These are phyloP conservation scores for Hydrocynus forskahlii DNA, from an alignment of 2,797 vertebrate genomes.

Conservation along the genomic window DNA sequence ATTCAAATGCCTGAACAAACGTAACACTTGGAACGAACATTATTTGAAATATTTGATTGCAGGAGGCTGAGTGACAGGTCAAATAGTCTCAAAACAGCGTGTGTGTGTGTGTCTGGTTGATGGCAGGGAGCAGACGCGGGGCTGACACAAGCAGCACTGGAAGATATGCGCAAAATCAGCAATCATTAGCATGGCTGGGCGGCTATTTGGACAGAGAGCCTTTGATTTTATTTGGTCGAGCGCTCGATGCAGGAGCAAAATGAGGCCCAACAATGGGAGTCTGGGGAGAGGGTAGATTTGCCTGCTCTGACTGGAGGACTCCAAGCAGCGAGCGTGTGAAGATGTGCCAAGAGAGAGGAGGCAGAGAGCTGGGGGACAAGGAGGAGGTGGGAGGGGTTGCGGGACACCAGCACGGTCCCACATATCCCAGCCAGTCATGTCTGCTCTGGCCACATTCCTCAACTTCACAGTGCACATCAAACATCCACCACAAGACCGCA, in stretches of 20 bases:
- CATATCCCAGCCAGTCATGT: conserved; percentile 65
- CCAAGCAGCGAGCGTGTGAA: conserved; percentile 73
- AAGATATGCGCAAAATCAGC: conserved; percentile 54
- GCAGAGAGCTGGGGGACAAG: conserved; percentile 30
- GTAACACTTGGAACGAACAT: neutral
- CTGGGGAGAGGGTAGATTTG: conserved; percentile 63
- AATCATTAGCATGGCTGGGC: conserved; percentile 38
- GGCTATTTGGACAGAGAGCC: conserved; percentile 51
- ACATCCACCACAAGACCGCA: conserved; percentile 53
- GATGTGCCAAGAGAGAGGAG: conserved; percentile 71
- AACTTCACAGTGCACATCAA: conserved; percentile 54
- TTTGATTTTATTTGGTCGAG: conserved; percentile 49
- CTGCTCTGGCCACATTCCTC: conserved; percentile 71
- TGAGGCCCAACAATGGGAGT: conserved; percentile 70
- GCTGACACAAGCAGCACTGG: conserved; percentile 32
- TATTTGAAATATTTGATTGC: conserved; percentile 19
- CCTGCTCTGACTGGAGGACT: conserved; percentile 66
- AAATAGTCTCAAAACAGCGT: too few relatives aligned
- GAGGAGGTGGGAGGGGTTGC: conserved; percentile 39
- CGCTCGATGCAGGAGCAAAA: conserved; percentile 46
- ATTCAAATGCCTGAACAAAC: neutral
- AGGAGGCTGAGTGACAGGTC: neutral
- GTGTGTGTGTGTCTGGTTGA: neutral
- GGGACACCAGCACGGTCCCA: conserved; percentile 50
- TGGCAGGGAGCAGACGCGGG: conserved; percentile 6